Percentiles rank a stretch among this genome's conserved stretches.
phyloP scores from a whole-genome alignment of 2,888 invertebrate species.

The Diarsia dahlii region DNA sequence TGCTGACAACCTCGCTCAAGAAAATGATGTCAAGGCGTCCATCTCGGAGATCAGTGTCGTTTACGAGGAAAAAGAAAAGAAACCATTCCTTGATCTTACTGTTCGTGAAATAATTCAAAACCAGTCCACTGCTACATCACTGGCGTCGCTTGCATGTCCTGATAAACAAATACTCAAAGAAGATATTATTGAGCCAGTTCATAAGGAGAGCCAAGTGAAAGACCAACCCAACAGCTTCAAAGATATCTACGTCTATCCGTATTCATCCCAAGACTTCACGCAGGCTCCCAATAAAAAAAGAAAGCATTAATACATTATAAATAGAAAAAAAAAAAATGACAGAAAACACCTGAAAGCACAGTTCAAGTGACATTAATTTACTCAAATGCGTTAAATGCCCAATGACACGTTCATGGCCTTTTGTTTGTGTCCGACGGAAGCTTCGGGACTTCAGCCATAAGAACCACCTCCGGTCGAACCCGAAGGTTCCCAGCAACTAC shows the following conservation, averaged over 20 bases:
- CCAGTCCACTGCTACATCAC: conserved; percentile 90
- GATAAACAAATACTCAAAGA: conserved; percentile 77
- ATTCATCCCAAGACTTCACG: conserved; percentile 77
- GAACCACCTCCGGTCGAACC: background rate
- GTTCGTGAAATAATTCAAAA: conserved; percentile 73
- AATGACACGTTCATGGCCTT: background rate
- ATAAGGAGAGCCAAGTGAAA: conserved; percentile 84
- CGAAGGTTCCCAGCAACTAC: background rate
- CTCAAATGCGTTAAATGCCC: conserved; percentile 13
- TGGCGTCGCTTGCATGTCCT: conserved; percentile 89
- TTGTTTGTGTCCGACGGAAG: background rate
- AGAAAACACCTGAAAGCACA: background rate
- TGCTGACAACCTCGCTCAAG: conserved; percentile 72
- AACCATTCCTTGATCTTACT: conserved; percentile 78
- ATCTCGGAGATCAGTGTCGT: conserved; percentile 20
- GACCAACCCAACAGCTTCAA: conserved; percentile 78
- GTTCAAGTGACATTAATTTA: conserved; percentile 15
- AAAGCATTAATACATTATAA: conserved; percentile 28
- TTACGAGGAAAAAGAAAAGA: conserved; percentile 24
- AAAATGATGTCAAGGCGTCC: conserved; percentile 64
- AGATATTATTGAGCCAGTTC: conserved; percentile 73
- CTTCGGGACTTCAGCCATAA: background rate
- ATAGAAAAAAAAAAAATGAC: background rate
- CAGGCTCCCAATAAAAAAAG: conserved; percentile 38
- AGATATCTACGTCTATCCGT: conserved; percentile 75